Evolutionary conservation across 2,797 vertebrate species (phyloP), one percentile per base, ranked within the genome.

Genomic region (Eutrigla gurnardus): DNA sequence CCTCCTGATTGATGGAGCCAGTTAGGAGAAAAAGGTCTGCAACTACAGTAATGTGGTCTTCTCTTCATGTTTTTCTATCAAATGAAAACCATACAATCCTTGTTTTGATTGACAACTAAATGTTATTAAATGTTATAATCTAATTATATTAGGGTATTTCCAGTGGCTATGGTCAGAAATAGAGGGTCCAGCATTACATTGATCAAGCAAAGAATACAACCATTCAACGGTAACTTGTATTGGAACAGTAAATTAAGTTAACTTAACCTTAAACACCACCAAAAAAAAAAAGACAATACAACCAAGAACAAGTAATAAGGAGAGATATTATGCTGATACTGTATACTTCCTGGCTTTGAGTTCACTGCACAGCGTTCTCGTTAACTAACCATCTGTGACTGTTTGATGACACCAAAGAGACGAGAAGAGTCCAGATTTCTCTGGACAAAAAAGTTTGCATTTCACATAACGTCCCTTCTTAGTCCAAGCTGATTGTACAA

Each of bases 341-440:
- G 25, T 25, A 25, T 25, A 25, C 25, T 25, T 25, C 25, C 25
- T 33, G 58, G 49, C 32, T 77, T 13, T 25, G 25, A 25, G 25
- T 25, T 35, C 60, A 65, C 35, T 43, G 18, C 54, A 46, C 63
- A 54, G 53, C 70, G 39, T 59, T 47, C 11, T 42, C 15, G 36
- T 70, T 73, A 40, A 37, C 67, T 10, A 43, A 57, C 66, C 72
- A 70, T 77, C 75, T 77, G 73, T 25, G 64, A 78, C 42, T 45
- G 69, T 37, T 58, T 47, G 50, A 75, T 72, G 60, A 62, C 5
- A 66, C 36, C 69, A 67, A 40, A 71, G 46, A 49, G 35, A 25
- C 2, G 15, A 43, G n/a, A 65, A 14, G 6, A 78, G 8, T 53
- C 60, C 62, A 45, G 11, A 40, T 55, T 65, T 47, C 53, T 47